These are phyloP conservation scores for Charina bottae DNA, from an alignment of 2,113 vertebrate species.

Conservation along the genomic window DNA sequence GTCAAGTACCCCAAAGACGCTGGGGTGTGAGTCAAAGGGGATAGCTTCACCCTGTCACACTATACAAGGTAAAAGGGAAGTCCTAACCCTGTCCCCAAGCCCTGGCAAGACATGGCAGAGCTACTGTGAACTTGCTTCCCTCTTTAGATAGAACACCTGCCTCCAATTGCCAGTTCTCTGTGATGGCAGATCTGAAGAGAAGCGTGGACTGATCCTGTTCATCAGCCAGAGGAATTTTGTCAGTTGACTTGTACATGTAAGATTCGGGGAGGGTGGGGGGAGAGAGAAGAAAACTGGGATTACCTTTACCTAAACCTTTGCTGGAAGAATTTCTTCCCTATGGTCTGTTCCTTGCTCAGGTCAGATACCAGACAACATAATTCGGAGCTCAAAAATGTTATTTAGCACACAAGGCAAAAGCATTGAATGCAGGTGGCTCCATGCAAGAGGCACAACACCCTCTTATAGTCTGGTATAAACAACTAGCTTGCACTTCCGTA, in stretches of 20 bases:
- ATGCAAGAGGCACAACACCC: not conserved
- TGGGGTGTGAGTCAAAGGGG: not conserved
- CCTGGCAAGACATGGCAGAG: not conserved
- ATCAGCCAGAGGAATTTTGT: not conserved
- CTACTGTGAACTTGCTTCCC: not conserved
- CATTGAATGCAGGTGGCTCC: not conserved
- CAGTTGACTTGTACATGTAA: not conserved
- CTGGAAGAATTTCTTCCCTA: not conserved
- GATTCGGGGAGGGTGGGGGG: no score
- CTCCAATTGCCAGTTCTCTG: not conserved
- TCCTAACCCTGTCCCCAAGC: no score
- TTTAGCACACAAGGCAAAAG: not conserved
- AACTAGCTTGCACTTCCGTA: not conserved
- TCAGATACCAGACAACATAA: not conserved
- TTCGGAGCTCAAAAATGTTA: not conserved
- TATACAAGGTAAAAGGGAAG: no score
- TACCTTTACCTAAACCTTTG: not conserved
- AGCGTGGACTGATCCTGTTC: not conserved
- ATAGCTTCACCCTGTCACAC: not conserved
- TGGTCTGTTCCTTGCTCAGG: not conserved
- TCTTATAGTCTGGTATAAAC: not conserved
- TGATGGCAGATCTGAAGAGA: not conserved
- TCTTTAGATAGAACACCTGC: not conserved
- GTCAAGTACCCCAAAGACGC: not conserved
- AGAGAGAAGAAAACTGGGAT: not conserved